Evolutionary conservation across 2,888 invertebrate species (phyloP).

Genomic region (Neocrepidodera transversa): DNA sequence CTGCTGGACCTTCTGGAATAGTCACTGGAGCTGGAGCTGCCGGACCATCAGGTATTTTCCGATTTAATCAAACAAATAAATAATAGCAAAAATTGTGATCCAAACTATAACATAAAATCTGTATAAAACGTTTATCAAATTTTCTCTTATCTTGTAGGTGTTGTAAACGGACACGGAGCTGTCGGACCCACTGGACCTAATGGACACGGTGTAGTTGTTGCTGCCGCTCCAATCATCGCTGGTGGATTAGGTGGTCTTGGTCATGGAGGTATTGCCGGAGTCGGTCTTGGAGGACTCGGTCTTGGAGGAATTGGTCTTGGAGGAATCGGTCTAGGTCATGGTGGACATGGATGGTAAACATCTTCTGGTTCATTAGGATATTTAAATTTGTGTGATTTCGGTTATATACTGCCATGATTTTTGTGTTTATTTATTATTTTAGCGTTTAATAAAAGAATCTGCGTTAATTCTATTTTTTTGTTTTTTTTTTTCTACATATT

Average conservation of each 20-base stretch:
- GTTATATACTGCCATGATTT: constrained; percentile 17
- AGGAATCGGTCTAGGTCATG: neutral
- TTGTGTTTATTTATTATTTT: constrained; percentile 20
- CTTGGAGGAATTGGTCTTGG: neutral
- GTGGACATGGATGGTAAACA: constrained; percentile 15
- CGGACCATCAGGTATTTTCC: constrained; percentile 32
- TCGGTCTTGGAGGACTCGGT: constrained; percentile 21
- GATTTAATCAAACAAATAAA: too few species aligned
- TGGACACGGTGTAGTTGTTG: constrained; percentile 27
- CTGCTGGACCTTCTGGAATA: constrained; percentile 34
- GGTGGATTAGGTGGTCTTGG: neutral
- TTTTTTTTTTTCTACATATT: constrained; percentile 1
- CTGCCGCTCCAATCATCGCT: constrained; percentile 4
- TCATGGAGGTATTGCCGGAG: neutral
- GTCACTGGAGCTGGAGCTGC: constrained; percentile 34
- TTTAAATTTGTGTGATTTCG: constrained; percentile 10
- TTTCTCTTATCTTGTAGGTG: constrained; percentile 21
- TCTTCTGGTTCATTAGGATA: neutral
- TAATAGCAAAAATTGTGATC: too few species aligned
- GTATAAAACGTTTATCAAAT: too few species aligned
- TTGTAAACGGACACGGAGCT: constrained; percentile 38
- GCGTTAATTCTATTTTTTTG: neutral
- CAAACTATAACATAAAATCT: too few species aligned
- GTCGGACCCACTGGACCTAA: constrained; percentile 39
- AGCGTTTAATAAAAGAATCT: constrained; percentile 19